Evolutionary conservation across 2,888 invertebrate species (phyloP), one percentile per base, ranked within the genome.

Genomic region (Drosophila mayaguana): DNA sequence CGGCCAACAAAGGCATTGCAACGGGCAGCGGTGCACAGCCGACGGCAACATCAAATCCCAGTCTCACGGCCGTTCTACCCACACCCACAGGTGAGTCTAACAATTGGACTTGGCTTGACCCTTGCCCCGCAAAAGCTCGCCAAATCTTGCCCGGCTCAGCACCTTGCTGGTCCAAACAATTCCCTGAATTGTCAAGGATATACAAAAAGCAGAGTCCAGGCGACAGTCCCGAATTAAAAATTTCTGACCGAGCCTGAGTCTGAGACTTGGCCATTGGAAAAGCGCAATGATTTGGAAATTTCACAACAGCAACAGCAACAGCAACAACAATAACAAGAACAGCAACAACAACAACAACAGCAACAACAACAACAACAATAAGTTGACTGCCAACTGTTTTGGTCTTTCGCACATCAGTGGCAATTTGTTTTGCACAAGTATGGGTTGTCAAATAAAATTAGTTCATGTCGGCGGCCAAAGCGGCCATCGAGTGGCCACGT

Each of bases 371-470:
- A 53, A 53, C 53, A 54, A 54, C 25, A 54, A 54, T 40, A 25
- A 25, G 56, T 62, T 46, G 63, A 78, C 81, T 90, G 88, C 67
- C 75, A 77, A 69, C 81, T 82, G 81, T 90, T 85, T 88, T 83
- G 85, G 83, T 85, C 89, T 83, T 91, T 91, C 91, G 89, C 91
- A 91, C 91, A 91, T 91, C 91, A 91, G 91, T 90, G 90, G 91
- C 91, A 91, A 91, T 91, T 91, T 91, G 91, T 84, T 91, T 90
- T 91, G 91, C 91, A 91, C 91, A 90, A 91, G 88, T 91, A 90
- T 89, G 90, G 89, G 91, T 91, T 91, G 91, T 91, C 91, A 91
- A 91, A 91, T 91, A 91, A 91, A 91, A 91, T 91, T 91, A 91
- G 91, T 91, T 90, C 88, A 90, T 73, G 84, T 80, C 83, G 78